These are phyloP conservation scores for Pangasius larnaudii DNA, from an alignment of 2,797 vertebrate genomes.

Conservation along the genomic window DNA sequence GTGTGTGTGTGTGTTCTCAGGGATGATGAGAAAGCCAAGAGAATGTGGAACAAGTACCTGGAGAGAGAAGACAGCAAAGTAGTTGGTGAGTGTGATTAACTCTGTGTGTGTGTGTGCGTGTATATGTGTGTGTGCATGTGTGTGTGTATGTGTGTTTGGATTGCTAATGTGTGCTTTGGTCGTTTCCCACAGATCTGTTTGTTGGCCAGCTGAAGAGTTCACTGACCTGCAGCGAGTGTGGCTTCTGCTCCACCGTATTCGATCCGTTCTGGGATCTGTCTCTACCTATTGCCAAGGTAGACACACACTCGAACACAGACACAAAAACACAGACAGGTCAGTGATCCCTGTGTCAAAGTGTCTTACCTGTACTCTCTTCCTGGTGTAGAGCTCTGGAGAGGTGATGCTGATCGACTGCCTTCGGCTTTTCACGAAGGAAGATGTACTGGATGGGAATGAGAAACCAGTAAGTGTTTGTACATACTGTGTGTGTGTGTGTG, in stretches of 20 bases:
- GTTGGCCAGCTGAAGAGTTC: conserved; percentile 96
- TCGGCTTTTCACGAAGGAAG: conserved; percentile 92
- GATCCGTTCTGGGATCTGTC: conserved; percentile 98
- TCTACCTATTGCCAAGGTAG: conserved; percentile 90
- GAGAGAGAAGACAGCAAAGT: conserved; percentile 95
- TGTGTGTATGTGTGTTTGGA: background rate
- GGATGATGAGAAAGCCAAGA: conserved; percentile 88
- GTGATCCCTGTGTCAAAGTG: background rate
- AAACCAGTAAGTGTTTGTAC: conserved; percentile 82
- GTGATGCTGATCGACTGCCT: conserved; percentile 91
- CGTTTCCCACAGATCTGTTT: conserved; percentile 85
- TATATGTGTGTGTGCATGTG: conserved; percentile 12
- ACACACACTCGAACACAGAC: conserved; percentile 42
- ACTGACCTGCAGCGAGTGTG: conserved; percentile 88
- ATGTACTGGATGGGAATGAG: conserved; percentile 92
- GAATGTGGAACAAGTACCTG: conserved; percentile 93
- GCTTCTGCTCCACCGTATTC: conserved; percentile 91
- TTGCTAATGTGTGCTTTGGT: background rate
- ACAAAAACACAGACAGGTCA: background rate
- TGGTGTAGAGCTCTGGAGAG: conserved; percentile 83
- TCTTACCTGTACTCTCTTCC: conserved; percentile 16
- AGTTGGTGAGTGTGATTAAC: conserved; percentile 80
- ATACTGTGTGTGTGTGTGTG: background rate
- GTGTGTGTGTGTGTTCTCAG: conserved; percentile 66
- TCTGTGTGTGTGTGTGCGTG: background rate